phyloP scores from a whole-genome alignment of 2,113 vertebrate genomes.

The Neolamprologus ventralis region DNA sequence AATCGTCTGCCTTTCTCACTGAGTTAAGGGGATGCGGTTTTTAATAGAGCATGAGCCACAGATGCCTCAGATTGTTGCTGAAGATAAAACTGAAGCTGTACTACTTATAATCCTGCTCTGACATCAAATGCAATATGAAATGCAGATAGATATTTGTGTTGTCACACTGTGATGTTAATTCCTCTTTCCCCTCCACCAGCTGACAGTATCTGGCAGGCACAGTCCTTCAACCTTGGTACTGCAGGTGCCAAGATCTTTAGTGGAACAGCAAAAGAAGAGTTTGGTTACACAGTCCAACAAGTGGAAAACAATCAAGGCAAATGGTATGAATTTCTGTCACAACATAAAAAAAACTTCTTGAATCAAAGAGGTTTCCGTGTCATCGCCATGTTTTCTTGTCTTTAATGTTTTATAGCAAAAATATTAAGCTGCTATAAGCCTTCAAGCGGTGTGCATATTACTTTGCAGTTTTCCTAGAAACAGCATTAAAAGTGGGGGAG shows the following conservation, averaged over 20 bases:
- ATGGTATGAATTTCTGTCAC: conserved; percentile 67
- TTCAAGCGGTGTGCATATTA: not conserved
- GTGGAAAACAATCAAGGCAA: conserved; percentile 76
- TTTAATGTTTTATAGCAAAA: not conserved
- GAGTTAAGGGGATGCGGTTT: not conserved
- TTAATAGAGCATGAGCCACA: not conserved
- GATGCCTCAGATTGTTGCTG: not conserved
- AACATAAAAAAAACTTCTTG: not conserved
- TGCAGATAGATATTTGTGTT: not conserved
- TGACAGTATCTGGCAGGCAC: conserved; percentile 58
- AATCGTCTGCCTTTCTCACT: not conserved
- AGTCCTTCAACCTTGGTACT: conserved; percentile 82
- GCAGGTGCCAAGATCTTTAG: conserved; percentile 79
- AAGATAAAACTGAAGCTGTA: not conserved
- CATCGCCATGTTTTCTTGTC: not conserved
- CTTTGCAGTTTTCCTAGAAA: not conserved
- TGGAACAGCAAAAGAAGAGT: conserved; percentile 76
- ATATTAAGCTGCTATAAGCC: not conserved
- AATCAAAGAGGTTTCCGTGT: accelerated
- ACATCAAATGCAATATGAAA: not conserved
- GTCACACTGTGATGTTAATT: not conserved
- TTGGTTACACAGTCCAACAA: conserved; percentile 86
- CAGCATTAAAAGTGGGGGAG: not conserved
- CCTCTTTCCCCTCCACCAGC: conserved; percentile 8
- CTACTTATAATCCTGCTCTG: not conserved